phyloP scores from a whole-genome alignment of 1,140 invertebrate genomes.

The Helicoverpa armigera region DNA sequence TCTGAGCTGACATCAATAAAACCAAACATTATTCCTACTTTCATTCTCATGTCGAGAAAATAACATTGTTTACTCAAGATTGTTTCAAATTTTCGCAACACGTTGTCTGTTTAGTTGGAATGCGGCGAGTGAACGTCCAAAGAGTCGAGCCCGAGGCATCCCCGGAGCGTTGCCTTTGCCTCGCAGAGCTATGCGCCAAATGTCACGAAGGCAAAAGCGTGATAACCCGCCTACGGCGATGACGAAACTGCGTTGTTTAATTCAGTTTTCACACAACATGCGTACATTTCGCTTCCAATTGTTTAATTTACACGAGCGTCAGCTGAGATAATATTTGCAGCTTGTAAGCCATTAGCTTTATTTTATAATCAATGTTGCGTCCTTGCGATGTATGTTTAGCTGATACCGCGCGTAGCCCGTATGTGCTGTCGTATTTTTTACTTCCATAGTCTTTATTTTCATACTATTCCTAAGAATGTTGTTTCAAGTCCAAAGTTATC shows the following conservation, averaged over 20 bases:
- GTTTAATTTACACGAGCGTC: slow-evolving; percentile 39
- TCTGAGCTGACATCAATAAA: neutral
- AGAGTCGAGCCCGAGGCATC: slow-evolving; percentile 60
- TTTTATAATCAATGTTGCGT: slow-evolving; percentile 50
- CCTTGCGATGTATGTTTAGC: slow-evolving; percentile 48
- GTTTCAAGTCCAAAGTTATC: slow-evolving; percentile 54
- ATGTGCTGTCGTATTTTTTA: slow-evolving; percentile 9
- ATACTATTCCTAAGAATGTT: slow-evolving; percentile 42
- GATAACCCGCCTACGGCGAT: slow-evolving; percentile 59
- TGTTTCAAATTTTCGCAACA: slow-evolving; percentile 60
- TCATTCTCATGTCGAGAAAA: slow-evolving; percentile 32
- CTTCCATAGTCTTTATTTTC: slow-evolving; percentile 5
- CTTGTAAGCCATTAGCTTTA: slow-evolving; percentile 49
- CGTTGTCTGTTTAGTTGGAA: slow-evolving; percentile 62
- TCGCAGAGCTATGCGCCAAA: slow-evolving; percentile 63
- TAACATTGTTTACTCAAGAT: slow-evolving; percentile 40
- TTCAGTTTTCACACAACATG: slow-evolving; percentile 43
- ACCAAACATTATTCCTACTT: slow-evolving; percentile 13
- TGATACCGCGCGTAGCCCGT: slow-evolving; percentile 39
- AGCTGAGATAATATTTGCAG: slow-evolving; percentile 57
- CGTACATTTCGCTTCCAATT: slow-evolving; percentile 21
- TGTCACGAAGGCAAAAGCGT: slow-evolving; percentile 75
- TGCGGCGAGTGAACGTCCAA: slow-evolving; percentile 77
- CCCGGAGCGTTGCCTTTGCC: slow-evolving; percentile 60
- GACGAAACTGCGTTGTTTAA: slow-evolving; percentile 60